Evolutionary conservation across 1,140 invertebrate species (phyloP).

Genomic region (Atta cephalotes): DNA sequence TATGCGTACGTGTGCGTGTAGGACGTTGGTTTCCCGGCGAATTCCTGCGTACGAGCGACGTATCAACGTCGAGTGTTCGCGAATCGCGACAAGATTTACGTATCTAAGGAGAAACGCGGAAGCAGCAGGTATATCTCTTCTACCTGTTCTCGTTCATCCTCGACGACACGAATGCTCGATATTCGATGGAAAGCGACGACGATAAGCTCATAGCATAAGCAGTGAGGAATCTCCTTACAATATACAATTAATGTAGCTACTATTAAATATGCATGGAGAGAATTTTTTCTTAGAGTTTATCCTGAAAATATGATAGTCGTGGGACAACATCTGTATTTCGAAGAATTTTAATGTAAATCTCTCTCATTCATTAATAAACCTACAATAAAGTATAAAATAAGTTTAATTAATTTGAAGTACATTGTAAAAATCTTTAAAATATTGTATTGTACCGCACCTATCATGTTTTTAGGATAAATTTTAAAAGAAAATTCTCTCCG

Average conservation of each 20-base stretch:
- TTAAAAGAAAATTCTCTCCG: too few relatives aligned
- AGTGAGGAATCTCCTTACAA: background rate
- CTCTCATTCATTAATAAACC: too few relatives aligned
- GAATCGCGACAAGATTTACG: constrained; percentile 58
- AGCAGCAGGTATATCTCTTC: constrained; percentile 22
- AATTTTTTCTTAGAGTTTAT: too few relatives aligned
- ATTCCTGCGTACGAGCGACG: constrained; percentile 17
- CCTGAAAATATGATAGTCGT: too few relatives aligned
- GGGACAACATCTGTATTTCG: too few relatives aligned
- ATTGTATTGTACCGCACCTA: too few relatives aligned
- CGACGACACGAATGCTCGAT: constrained; percentile 10
- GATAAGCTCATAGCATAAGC: background rate
- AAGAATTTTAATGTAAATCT: too few relatives aligned
- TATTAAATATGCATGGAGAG: too few relatives aligned
- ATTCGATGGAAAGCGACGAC: constrained; percentile 9
- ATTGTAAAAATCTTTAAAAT: too few relatives aligned
- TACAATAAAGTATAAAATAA: too few relatives aligned
- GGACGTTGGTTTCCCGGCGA: constrained; percentile 25
- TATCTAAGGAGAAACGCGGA: constrained; percentile 54
- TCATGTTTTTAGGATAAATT: too few relatives aligned
- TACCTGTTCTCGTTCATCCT: constrained; percentile 49
- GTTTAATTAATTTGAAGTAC: too few relatives aligned
- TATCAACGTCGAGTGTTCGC: constrained; percentile 42
- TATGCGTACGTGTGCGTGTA: background rate
- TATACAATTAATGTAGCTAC: background rate